Evolutionary conservation across 2,888 invertebrate genomes (phyloP), one percentile per base, ranked within the genome.

Genomic region (Neuroscelio doddi): DNA sequence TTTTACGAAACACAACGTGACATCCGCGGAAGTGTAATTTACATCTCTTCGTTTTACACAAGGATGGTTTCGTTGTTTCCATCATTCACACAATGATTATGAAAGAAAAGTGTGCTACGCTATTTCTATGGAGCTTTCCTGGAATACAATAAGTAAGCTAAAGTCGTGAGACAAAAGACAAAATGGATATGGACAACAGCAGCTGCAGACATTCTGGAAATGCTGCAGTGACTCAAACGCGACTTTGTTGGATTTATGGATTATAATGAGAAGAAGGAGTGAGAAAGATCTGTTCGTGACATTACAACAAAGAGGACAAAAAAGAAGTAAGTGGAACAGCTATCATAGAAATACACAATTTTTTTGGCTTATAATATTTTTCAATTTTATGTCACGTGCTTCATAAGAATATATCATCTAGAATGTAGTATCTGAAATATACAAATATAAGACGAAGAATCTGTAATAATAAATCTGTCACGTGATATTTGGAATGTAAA

Each of bases 211-310:
- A 71, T 68, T 67, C 57, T 61, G 49, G 65, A 66, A 68, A 68
- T 64, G 62, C 65, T 50, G 68, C 62, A 64, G 66, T 62, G 69
- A 64, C 72, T 74, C 72, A 71, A 73, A 74, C 71, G 72, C 73
- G 76, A 78, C 80, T 77, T 80, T 80, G 79, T 76, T 76, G 80
- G 75, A 81, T 80, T 80, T 82, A 78, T 79, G 78, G 80, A 82
- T 81, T 77, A 80, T 77, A 74, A 80, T 78, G 76, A 76, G 75
- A 68, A 71, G 72, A 53, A 69, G 73, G 66, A 68, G 41, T 52
- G 69, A 64, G 68, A 66, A 53, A 67, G 70, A 73, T 74, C 78
- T 80, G 80, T 58, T 72, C 72, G 74, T 77, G 79, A 80, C 78
- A 80, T 77, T 73, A 73, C 73, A 77, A 80, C 80, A 79, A 80